Percentiles rank a stretch among this genome's conserved stretches.
Evolutionary conservation across 2,888 invertebrate species (phyloP).

Genomic region (Pomacea canaliculata): DNA sequence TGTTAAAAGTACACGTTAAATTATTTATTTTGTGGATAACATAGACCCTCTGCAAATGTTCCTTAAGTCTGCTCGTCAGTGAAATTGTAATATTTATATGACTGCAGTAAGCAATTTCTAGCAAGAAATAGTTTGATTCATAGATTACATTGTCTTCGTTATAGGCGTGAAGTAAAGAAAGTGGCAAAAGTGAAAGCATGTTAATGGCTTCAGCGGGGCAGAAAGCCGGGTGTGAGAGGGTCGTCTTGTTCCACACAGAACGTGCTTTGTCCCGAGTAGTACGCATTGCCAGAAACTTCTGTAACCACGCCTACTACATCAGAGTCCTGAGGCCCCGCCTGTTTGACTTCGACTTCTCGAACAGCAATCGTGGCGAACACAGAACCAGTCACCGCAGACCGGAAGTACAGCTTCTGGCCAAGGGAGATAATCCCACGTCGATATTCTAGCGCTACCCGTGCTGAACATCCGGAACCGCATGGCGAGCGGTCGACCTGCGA

Average conservation of each 20-base stretch:
- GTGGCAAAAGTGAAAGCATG: too few species aligned
- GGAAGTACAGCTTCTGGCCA: conserved; percentile 56
- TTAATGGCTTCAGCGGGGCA: neutral
- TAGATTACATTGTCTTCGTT: too few species aligned
- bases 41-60: too few species aligned
- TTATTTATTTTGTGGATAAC: too few species aligned
- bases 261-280: conserved; percentile 51
- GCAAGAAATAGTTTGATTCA: too few species aligned
- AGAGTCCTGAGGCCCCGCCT: conserved; percentile 24
- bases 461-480: conserved; percentile 68
- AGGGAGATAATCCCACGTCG: conserved; percentile 48
- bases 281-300: conserved; percentile 65
- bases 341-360: conserved; percentile 36
- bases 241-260: conserved; percentile 66
- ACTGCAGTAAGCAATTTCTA: too few species aligned
- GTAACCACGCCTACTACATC: conserved; percentile 63
- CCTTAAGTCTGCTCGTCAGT: too few species aligned
- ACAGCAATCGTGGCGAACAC: conserved; percentile 46
- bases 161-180: too few species aligned
- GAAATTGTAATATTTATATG: too few species aligned
- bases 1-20: too few species aligned
- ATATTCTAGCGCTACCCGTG: conserved; percentile 65
- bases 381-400: conserved; percentile 53
- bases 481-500: conserved; percentile 69
- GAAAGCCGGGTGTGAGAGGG: conserved; percentile 60